Conservation (phyloP, 2,888 invertebrate genomes). For the Ichneumoninae sp. region DNA sequence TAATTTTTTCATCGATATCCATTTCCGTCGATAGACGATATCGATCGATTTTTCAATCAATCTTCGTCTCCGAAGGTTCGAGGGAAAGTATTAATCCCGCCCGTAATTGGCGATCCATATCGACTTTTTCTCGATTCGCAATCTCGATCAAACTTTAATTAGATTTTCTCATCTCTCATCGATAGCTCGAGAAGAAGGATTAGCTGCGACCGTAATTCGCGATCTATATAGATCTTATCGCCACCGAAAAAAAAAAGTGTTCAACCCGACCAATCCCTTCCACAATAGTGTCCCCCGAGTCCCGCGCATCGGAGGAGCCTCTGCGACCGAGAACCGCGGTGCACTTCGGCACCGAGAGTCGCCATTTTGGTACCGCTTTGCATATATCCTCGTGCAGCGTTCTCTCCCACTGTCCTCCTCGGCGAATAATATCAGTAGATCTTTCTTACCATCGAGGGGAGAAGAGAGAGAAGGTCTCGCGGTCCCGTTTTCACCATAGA, state of each 20-base stretch:
- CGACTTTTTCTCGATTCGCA: not conserved
- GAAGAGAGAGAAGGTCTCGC: not conserved
- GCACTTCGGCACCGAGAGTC: not conserved
- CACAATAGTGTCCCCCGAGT: not conserved
- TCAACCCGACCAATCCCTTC: not conserved
- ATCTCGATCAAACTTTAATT: not conserved
- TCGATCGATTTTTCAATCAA: not conserved
- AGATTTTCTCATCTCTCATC: not conserved
- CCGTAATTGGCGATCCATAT: not conserved
- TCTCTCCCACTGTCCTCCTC: constrained; percentile 13
- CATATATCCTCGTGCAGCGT: not conserved
- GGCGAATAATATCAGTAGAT: constrained; percentile 38
- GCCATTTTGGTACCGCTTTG: constrained; percentile 61
- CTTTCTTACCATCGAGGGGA: not conserved
- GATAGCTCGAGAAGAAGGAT: not conserved
- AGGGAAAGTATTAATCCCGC: not conserved
- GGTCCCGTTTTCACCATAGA: not conserved
- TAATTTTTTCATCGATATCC: not conserved
- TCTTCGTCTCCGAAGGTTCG: not conserved
- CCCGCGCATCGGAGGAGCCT: not conserved
- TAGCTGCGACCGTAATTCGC: not conserved
- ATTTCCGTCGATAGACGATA: not conserved
- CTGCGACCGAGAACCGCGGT: not conserved
- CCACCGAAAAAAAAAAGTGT: not conserved
- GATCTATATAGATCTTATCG: not conserved